Evolutionary conservation across 92 coral and sea anemone genomes (phyloP), one percentile per base, ranked within the genome.

Genomic region (Chrysogorgia sp.): DNA sequence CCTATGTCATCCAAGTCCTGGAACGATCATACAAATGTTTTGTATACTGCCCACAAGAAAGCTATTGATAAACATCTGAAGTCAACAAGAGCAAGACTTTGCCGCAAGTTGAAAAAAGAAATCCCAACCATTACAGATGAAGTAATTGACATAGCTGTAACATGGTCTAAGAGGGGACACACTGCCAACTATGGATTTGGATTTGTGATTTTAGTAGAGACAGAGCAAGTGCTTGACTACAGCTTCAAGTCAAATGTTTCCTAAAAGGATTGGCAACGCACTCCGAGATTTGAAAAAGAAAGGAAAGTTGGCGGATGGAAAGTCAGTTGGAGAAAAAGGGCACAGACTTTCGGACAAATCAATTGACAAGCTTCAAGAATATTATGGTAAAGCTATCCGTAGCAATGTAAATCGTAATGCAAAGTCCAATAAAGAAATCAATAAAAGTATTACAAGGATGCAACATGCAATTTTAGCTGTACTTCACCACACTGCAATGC

Each of bases 281-380:
- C n/a, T n/a, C n/a, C n/a, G n/a, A n/a, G n/a, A n/a, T n/a, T n/a
- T n/a, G n/a, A n/a, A n/a, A n/a, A n/a, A 5, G 12, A 37, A 80
- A 80, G 56, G 59, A 20, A 75, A 83, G 66, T 31, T 75, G 68
- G 26, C 34, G 24, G 77, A 83, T 83, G 77, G 83, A 15, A 76
- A 72, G 31, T 40, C 68, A 43, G 79, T 80, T 49, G 60, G 60
- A 19, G 83, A 78, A 7, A 79, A n/a, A n/a, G 43, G 43, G 37
- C 63, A 66, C 31, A 20, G 74, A 34, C 74, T 66, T 20, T 34
- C 74, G 34, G 67, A 80, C 74, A 35, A 71, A 21, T 34, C 67
- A 3, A 47, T 80, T 22, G 74, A 80, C 8, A 37, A 52, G 64
- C 77, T 66, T 9, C 76, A 66, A 40, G 52, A 43, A 20, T 79